Evolutionary conservation across 2,888 invertebrate species (phyloP), one percentile per base, ranked within the genome.

Genomic region (Hartigia nigra): DNA sequence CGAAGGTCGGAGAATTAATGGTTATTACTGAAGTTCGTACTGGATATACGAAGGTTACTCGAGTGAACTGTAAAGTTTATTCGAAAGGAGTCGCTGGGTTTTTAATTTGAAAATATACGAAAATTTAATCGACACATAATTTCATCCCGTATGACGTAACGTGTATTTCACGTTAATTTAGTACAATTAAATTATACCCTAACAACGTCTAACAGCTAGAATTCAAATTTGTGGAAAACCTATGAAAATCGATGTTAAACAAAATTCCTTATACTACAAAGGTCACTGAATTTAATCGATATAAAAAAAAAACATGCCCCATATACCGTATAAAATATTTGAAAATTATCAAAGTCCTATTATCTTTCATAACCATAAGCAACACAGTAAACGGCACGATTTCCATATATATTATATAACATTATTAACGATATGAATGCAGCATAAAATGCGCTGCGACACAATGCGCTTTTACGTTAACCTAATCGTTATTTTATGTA

Each of bases 401-500:
- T 23, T 23, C 55, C 55, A 55, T 55, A 55, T 55, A 23, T 35
- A 23, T 23, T 34, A 23, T 81, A 80, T n/a, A 81, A 76, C 79
- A 78, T 77, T 80, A 78, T 82, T 82, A 80, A 82, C 80, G 82
- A 81, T 76, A 69, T 39, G 76, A 69, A 78, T 76, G 74, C 69
- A 72, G 75, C 76, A 69, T 74, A 76, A 81, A 80, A 76, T 75
- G 70, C 79, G 74, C 77, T 76, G 77, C 70, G 72, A 79, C 76
- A 77, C 77, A 81, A 76, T 79, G 74, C 78, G 75, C 76, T 75
- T 78, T 77, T 69, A 78, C 77, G 78, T 77, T 81, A 82, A 78
- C 78, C 79, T 82, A 81, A 82, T 82, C 81, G 81, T 82, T 82
- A 82, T 82, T 82, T 82, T 79, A 82, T 82, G 82, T 81, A 81